Evolutionary conservation across 2,888 invertebrate genomes (phyloP).

Genomic region (Lobophora halterata): DNA sequence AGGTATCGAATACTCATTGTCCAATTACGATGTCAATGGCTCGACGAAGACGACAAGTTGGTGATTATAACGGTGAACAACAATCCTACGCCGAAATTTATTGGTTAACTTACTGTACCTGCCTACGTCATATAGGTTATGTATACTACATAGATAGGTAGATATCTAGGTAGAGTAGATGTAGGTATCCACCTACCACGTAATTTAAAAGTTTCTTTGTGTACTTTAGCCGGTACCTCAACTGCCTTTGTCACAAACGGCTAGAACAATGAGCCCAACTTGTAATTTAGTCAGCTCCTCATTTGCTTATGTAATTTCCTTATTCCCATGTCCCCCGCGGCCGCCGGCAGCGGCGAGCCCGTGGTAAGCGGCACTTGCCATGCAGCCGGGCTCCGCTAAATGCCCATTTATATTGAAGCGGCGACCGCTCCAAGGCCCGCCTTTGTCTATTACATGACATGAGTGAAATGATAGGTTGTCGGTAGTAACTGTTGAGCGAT

Average conservation of each 20-base stretch:
- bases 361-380: constrained; percentile 11
- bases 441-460: constrained; percentile 14
- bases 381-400: constrained; percentile 18
- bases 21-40: too few relatives aligned
- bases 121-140: too few relatives aligned
- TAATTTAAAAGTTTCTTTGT: too few relatives aligned
- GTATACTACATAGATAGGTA: too few relatives aligned
- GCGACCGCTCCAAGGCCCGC: constrained; percentile 17
- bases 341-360: background rate
- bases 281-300: background rate
- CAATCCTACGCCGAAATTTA: too few relatives aligned
- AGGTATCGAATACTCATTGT: too few relatives aligned
- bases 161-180: too few relatives aligned
- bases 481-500: background rate
- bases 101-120: too few relatives aligned
- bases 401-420: constrained; percentile 27
- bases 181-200: too few relatives aligned
- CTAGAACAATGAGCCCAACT: constrained; percentile 6
- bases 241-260: background rate
- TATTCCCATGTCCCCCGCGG: constrained; percentile 6
- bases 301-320: constrained; percentile 12
- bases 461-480: constrained; percentile 5
- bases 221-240: too few relatives aligned
- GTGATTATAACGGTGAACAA: too few relatives aligned
- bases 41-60: too few relatives aligned